Evolutionary conservation across 2,888 invertebrate species (phyloP).

Genomic region (Amiota minor): DNA sequence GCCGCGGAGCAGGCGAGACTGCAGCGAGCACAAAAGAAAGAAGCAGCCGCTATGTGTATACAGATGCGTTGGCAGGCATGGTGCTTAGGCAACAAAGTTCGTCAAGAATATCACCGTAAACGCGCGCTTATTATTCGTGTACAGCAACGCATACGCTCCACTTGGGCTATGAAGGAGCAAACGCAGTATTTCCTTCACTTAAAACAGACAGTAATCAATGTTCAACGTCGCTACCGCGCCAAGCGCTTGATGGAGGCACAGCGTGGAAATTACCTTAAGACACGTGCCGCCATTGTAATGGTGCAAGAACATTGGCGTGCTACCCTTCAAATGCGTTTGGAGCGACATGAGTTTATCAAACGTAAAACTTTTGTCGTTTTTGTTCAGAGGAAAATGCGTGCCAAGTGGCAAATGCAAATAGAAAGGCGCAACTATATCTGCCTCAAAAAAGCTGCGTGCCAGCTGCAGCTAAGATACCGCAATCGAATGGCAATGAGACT

Average conservation of each 20-base stretch:
- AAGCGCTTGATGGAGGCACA: conserved; percentile 52
- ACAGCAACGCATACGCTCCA: conserved; percentile 51
- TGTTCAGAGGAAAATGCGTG: conserved; percentile 65
- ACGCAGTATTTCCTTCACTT: conserved; percentile 49
- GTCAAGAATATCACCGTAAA: conserved; percentile 51
- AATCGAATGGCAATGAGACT: conserved; percentile 58
- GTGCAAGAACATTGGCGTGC: conserved; percentile 75
- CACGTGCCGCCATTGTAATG: conserved; percentile 61
- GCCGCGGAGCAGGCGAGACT: conserved; percentile 55
- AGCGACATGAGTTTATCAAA: conserved; percentile 50
- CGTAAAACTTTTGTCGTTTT: conserved; percentile 53
- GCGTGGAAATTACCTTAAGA: conserved; percentile 41
- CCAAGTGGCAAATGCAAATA: conserved; percentile 48
- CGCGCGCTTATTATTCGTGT: conserved; percentile 48
- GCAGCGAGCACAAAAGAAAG: conserved; percentile 54
- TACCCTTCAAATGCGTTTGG: conserved; percentile 54
- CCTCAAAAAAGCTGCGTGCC: conserved; percentile 44
- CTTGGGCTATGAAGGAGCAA: conserved; percentile 54
- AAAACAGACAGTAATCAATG: conserved; percentile 34
- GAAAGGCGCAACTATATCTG: conserved; percentile 42
- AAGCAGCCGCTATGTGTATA: conserved; percentile 65
- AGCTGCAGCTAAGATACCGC: conserved; percentile 55
- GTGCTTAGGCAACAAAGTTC: conserved; percentile 46
- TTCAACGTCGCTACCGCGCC: conserved; percentile 61
- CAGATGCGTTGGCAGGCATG: conserved; percentile 72